A percentile compares a stretch with the other conserved stretches of the same genome.
phyloP scores from a whole-genome alignment of 2,113 vertebrate species.

The Menura novaehollandiae region DNA sequence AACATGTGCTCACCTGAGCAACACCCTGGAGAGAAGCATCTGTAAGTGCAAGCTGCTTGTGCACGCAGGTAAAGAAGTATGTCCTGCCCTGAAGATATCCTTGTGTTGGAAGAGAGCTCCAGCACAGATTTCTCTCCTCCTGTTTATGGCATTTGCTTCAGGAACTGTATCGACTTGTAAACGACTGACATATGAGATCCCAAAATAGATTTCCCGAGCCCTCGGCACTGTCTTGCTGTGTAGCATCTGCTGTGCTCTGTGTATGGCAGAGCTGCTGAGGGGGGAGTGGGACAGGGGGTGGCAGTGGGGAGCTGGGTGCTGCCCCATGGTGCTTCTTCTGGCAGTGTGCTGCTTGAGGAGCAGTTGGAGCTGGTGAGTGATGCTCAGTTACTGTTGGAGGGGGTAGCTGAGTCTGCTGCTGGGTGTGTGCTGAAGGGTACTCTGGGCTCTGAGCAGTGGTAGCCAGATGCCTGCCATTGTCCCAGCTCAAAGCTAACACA shows the following conservation, averaged over 20 bases:
- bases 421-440: background rate
- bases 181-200: background rate
- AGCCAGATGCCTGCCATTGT: background rate
- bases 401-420: background rate
- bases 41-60: background rate
- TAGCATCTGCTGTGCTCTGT: background rate
- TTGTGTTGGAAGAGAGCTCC: background rate
- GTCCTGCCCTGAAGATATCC: background rate
- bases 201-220: background rate
- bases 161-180: background rate
- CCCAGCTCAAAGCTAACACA: background rate
- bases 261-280: background rate
- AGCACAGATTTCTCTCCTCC: background rate
- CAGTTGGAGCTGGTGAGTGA: fast-evolving
- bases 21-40: background rate
- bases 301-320: background rate
- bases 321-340: background rate
- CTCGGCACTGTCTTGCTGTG: fast-evolving
- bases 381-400: background rate
- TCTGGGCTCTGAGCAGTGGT: background rate
- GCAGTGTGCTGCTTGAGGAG: fast-evolving
- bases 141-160: background rate
- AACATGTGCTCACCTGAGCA: background rate
- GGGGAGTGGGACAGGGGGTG: background rate
- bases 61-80: background rate